Evolutionary conservation across 2,113 vertebrate species (phyloP).

Genomic region (Pseudorasbora parva): DNA sequence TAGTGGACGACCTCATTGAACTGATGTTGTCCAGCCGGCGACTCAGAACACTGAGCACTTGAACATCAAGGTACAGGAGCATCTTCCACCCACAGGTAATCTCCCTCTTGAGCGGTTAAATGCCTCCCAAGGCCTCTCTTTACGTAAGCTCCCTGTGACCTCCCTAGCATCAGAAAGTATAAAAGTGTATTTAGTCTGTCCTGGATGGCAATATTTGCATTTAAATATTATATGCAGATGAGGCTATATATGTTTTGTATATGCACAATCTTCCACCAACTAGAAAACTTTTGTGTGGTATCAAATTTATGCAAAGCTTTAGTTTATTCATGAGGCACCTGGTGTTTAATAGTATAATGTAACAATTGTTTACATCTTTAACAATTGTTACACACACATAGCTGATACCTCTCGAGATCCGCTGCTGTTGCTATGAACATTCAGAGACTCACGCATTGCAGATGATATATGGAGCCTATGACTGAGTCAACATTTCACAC

Average conservation of each 20-base stretch:
- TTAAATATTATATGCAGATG: too few relatives aligned
- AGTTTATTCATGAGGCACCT: background rate
- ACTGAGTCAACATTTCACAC: constrained; percentile 34
- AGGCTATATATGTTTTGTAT: too few relatives aligned
- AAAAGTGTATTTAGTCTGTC: too few relatives aligned
- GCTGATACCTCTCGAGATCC: background rate
- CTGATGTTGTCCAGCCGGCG: too few relatives aligned
- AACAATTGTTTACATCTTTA: background rate
- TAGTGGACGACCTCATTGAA: too few relatives aligned
- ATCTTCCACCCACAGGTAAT: background rate
- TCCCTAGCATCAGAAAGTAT: too few relatives aligned
- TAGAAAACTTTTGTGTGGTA: background rate
- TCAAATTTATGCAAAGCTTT: background rate
- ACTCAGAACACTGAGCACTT: background rate
- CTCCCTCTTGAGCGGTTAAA: background rate
- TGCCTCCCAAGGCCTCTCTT: background rate
- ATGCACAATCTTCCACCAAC: too few relatives aligned
- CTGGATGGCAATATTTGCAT: too few relatives aligned
- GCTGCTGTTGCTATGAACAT: constrained; percentile 17
- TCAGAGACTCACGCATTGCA: background rate
- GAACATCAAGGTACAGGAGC: background rate
- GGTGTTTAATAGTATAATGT: background rate
- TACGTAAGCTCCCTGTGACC: too few relatives aligned
- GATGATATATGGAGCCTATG: background rate
- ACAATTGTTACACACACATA: background rate